A percentile compares a stretch with the other conserved stretches of the same genome.
Conservation (phyloP, 2,888 invertebrate species). For the Electrophaes corylata region DNA sequence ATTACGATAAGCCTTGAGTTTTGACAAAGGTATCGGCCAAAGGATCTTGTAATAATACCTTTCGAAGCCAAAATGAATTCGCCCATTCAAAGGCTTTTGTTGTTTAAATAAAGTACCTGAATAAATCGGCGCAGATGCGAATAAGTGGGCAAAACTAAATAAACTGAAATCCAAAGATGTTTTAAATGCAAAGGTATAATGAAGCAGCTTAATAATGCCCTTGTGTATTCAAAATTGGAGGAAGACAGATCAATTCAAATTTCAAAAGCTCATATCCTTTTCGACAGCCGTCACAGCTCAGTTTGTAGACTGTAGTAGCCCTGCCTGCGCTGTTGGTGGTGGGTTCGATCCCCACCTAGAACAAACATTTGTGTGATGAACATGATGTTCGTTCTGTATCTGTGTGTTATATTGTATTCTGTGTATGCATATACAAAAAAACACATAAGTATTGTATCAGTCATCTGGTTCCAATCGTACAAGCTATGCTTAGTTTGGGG, state of each 20-base stretch:
- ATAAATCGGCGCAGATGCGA: slow-evolving; percentile 10
- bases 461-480: too few species aligned
- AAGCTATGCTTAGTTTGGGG: too few species aligned
- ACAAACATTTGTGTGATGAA: too few species aligned
- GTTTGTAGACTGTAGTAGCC: too few species aligned
- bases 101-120: slow-evolving; percentile 28
- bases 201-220: slow-evolving; percentile 2
- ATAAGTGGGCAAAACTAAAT: not conserved
- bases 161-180: not conserved
- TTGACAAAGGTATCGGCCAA: slow-evolving; percentile 49
- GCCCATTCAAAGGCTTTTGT: slow-evolving; percentile 50
- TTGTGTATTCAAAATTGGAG: not conserved
- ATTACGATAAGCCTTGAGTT: slow-evolving; percentile 46
- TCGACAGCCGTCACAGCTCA: too few species aligned
- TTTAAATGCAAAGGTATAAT: slow-evolving; percentile 6
- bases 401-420: too few species aligned
- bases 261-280: not conserved
- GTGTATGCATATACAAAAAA: too few species aligned
- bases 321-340: too few species aligned
- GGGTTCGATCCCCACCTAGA: too few species aligned
- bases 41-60: slow-evolving; percentile 62
- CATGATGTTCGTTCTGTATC: too few species aligned
- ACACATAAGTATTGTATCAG: too few species aligned
- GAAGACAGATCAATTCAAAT: not conserved
- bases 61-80: slow-evolving; percentile 56